These are phyloP conservation scores for Phenacoccus solenopsis DNA, from an alignment of 1,140 invertebrate genomes.

Conservation along the genomic window DNA sequence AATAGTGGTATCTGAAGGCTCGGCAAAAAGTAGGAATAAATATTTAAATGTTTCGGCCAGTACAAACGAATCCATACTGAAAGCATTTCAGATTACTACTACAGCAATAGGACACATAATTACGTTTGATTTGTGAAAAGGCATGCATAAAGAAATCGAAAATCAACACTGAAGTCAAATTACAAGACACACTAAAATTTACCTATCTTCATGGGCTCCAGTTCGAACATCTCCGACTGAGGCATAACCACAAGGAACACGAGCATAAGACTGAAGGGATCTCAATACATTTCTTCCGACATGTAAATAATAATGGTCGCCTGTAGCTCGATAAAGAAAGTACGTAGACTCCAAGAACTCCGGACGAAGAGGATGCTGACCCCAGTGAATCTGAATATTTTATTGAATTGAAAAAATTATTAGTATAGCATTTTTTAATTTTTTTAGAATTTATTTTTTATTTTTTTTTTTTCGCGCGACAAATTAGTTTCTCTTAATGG, in stretches of 20 bases:
- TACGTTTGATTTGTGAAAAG: too few species aligned
- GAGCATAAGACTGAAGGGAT: slow-evolving; percentile 75
- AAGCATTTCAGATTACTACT: slow-evolving; percentile 22
- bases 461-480: too few species aligned
- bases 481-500: too few species aligned
- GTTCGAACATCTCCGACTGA: slow-evolving; percentile 92
- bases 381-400: slow-evolving; percentile 76
- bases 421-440: neutral
- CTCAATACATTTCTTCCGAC: slow-evolving; percentile 85
- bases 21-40: slow-evolving; percentile 84
- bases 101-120: too few species aligned
- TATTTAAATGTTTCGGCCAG: slow-evolving; percentile 97
- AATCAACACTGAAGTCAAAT: neutral
- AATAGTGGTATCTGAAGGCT: slow-evolving; percentile 71
- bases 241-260: slow-evolving; percentile 92
- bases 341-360: slow-evolving; percentile 98
- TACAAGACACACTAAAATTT: slow-evolving; percentile 11
- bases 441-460: neutral
- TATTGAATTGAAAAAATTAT: too few species aligned
- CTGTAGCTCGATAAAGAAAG: slow-evolving; percentile 87
- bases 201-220: slow-evolving; percentile 69
- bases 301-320: slow-evolving; percentile 88
- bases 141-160: too few species aligned
- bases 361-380: slow-evolving; percentile 88
- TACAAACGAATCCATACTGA: slow-evolving; percentile 94